Percentiles rank a stretch among this genome's conserved stretches.
phyloP scores from a whole-genome alignment of 2,113 vertebrate genomes.

The Petromus typicus region DNA sequence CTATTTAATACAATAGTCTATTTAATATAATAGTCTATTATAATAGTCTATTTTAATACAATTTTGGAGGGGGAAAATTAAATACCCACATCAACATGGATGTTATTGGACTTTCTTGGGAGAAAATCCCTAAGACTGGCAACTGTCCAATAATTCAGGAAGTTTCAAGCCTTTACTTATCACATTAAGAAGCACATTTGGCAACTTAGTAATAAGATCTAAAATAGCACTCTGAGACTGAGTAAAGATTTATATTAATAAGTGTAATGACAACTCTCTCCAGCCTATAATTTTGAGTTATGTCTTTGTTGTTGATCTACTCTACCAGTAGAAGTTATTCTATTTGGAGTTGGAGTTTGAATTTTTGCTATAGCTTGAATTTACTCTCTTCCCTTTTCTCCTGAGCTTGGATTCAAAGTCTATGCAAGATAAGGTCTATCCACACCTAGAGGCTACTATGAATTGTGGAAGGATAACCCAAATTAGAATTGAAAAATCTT shows the following conservation, averaged over 20 bases:
- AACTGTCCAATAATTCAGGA: conserved; percentile 6
- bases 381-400: neutral
- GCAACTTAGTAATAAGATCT: neutral
- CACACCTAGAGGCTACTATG: neutral
- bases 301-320: neutral
- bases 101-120: neutral
- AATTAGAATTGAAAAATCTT: neutral
- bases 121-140: neutral
- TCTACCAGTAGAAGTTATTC: too few species aligned
- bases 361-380: too few species aligned
- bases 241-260: conserved; percentile 24
- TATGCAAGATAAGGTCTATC: neutral
- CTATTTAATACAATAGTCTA: too few species aligned
- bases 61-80: neutral
- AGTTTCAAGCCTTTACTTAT: neutral
- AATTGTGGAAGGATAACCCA: neutral
- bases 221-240: neutral
- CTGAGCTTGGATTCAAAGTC: conserved; percentile 5
- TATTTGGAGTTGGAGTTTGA: too few species aligned
- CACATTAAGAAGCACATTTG: neutral
- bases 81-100: neutral
- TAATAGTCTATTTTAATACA: neutral
- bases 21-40: neutral
- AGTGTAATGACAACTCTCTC: neutral
- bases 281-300: conserved; percentile 13